phyloP scores from a whole-genome alignment of 92 coral and sea anemone species.

The Porites lobata region DNA sequence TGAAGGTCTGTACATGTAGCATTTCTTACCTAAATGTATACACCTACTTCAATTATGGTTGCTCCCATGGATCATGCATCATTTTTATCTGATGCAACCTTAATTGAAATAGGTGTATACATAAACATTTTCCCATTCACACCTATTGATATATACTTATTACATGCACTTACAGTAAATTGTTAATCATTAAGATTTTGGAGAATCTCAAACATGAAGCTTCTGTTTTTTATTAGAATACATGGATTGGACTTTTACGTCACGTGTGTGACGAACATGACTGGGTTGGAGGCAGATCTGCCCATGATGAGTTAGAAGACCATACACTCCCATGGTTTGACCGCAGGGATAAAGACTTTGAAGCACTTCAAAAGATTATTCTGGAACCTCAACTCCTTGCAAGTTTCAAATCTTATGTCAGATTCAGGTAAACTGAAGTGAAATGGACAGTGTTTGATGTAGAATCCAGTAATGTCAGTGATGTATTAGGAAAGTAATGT shows the following conservation, averaged over 20 bases:
- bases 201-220: background rate
- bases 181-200: no score
- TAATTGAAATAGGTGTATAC: no score
- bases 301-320: conserved; percentile 16
- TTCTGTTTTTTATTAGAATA: conserved; percentile 12
- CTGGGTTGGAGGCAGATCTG: conserved; percentile 21
- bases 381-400: conserved; percentile 21
- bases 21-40: no score
- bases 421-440: conserved; percentile 25
- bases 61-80: no score
- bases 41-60: no score
- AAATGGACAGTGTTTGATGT: background rate
- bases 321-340: conserved; percentile 22
- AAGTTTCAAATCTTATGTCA: conserved; percentile 19
- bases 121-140: no score
- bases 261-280: conserved; percentile 25
- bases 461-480: background rate
- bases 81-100: no score
- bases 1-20: conserved; percentile 12
- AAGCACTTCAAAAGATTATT: conserved; percentile 13
- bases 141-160: no score
- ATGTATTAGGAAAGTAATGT: background rate
- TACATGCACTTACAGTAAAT: no score
- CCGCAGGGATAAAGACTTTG: conserved; percentile 21
- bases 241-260: conserved; percentile 34